Evolutionary conservation across 2,797 vertebrate genomes (phyloP), one percentile per base, ranked within the genome.

Genomic region (Setipinna tenuifilis): DNA sequence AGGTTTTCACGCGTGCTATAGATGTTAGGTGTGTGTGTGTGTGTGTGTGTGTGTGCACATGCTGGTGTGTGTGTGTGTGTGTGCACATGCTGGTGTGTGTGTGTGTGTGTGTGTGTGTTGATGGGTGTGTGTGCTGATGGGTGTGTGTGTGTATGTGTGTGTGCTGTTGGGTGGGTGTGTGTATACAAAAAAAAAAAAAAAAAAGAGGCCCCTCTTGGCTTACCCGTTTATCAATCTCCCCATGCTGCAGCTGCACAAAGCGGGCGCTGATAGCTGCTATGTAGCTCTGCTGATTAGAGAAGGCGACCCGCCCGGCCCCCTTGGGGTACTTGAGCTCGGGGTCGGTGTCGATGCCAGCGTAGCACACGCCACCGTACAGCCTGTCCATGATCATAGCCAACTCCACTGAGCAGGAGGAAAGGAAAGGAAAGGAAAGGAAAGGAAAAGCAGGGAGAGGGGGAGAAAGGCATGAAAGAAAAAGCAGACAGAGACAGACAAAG

Each of bases 211-310:
- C 71, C 35, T 17, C 7, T 7, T 54, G 19, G 91, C 98, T 97
- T 94, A 99, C 98, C 98, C 98, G 97, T 97, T 99, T 99, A 97
- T 99, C 98, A 93, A 99, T 99, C 93, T 99, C 98, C 93, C 98
- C 98, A 89, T 99, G 98, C 96, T 99, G 98, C 96, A 99, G 97
- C 95, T 99, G 98, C 92, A 99, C 98, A 94, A 99, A 99, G 95
- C 98, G 98, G 94, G 98, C 98, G 90, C 98, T 99, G 97, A 99
- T 99, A 97, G 98, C 98, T 95, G 98, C 98, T 94, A 99, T 99
- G 96, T 99, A 99, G 94, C 98, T 99, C 96, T 99, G 98, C 94
- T 99, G 98, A 96, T 99, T 99, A 94, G 98, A 99, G 93, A 99
- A 99, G 0, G 98, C 98, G 86, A 99, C 98, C 91, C 98, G 96